Conservation (phyloP, 2,888 invertebrate genomes). For the Cosmopolites sordidus region DNA sequence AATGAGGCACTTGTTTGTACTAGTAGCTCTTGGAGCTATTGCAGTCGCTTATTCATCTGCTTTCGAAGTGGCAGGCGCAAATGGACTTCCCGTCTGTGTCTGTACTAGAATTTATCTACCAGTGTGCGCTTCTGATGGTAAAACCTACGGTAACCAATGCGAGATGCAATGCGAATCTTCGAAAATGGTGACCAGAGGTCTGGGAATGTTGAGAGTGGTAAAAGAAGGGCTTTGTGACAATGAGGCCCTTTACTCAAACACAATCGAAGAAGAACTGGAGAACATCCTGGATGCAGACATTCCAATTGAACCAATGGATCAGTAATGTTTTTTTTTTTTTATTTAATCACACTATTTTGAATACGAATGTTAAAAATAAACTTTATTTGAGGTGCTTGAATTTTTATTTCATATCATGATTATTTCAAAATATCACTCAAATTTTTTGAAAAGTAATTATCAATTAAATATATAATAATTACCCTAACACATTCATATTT, state of each 20-base stretch:
- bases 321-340: not conserved
- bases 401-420: too few species aligned
- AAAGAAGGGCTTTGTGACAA: conserved; percentile 12
- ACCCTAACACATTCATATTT: too few species aligned
- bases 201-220: conserved; percentile 5
- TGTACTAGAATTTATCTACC: conserved; percentile 49
- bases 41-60: not conserved
- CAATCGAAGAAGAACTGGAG: conserved; percentile 9
- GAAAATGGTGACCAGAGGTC: conserved; percentile 11
- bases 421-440: too few species aligned
- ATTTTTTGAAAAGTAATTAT: too few species aligned
- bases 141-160: conserved; percentile 48
- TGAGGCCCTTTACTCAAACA: conserved; percentile 3
- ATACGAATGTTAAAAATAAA: too few species aligned
- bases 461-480: too few species aligned
- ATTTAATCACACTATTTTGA: too few species aligned
- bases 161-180: conserved; percentile 44
- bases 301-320: conserved; percentile 7
- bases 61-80: not conserved
- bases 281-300: not conserved
- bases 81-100: conserved; percentile 38
- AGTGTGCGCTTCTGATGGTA: conserved; percentile 47
- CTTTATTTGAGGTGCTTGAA: too few species aligned
- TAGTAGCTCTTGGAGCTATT: too few species aligned
- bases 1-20: too few species aligned